Evolutionary conservation across 2,888 invertebrate genomes (phyloP).

Genomic region (Elysia crispata): DNA sequence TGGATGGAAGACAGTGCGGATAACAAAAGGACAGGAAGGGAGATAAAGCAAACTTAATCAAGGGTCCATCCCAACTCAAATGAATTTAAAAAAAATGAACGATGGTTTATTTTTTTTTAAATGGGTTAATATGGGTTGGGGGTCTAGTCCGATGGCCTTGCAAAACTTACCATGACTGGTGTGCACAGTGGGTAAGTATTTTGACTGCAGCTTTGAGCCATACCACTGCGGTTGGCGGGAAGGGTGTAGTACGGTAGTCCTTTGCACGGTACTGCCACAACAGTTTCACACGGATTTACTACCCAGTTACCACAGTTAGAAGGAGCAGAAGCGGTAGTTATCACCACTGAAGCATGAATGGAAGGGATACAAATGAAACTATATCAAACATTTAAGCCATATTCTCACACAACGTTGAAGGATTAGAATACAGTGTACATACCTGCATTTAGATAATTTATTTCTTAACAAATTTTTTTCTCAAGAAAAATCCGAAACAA

Average conservation of each 20-base stretch:
- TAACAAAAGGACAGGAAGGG: too few species aligned
- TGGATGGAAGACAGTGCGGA: too few species aligned
- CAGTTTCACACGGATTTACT: constrained; percentile 52
- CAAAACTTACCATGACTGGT: constrained; percentile 54
- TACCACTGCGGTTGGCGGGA: constrained; percentile 49
- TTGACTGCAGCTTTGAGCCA: constrained; percentile 57
- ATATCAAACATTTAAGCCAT: constrained; percentile 50
- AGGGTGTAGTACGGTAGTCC: constrained; percentile 49
- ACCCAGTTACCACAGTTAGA: constrained; percentile 53
- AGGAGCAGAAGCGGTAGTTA: constrained; percentile 49
- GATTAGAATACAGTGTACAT: constrained; percentile 51
- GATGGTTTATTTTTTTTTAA: too few species aligned
- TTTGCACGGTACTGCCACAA: constrained; percentile 51
- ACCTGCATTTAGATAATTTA: constrained; percentile 56
- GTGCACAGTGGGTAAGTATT: constrained; percentile 56
- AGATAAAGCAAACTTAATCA: too few species aligned
- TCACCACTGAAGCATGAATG: constrained; percentile 56
- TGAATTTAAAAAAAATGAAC: too few species aligned
- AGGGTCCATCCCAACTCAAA: too few species aligned
- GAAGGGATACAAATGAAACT: constrained; percentile 54
- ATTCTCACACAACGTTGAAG: constrained; percentile 44
- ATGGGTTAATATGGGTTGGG: too few species aligned
- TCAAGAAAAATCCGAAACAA: constrained; percentile 38
- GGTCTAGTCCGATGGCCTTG: too few species aligned
- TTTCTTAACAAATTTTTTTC: constrained; percentile 13